phyloP scores from a whole-genome alignment of 2,888 invertebrate species.

The Myopa tessellatipennis region DNA sequence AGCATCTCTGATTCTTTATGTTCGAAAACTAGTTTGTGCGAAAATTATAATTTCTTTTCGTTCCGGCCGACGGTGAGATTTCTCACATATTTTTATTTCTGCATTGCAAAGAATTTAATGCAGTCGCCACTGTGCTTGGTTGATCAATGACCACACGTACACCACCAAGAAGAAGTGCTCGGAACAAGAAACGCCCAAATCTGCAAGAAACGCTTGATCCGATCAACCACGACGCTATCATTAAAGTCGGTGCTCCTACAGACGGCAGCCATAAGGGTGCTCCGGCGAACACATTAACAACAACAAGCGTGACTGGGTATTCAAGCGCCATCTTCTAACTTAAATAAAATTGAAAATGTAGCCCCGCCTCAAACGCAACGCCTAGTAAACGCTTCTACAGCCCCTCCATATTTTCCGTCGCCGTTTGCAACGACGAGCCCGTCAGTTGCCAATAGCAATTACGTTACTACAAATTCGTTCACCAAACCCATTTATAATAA shows the following conservation, averaged over 20 bases:
- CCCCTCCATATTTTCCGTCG: neutral
- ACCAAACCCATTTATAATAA: too few species aligned
- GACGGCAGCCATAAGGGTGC: too few species aligned
- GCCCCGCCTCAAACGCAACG: slow-evolving; percentile 1
- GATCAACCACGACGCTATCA: neutral
- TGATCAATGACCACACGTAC: neutral
- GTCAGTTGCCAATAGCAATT: neutral
- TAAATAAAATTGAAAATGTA: neutral
- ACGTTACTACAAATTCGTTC: neutral
- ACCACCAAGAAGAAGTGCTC: neutral
- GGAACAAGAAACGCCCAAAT: neutral
- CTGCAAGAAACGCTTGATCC: neutral
- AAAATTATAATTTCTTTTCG: too few species aligned
- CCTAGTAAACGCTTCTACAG: neutral
- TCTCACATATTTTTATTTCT: too few species aligned
- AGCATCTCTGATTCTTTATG: neutral
- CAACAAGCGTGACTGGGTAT: neutral
- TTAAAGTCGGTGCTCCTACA: too few species aligned
- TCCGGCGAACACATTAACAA: neutral
- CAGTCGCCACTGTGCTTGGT: too few species aligned
- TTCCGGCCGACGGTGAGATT: too few species aligned
- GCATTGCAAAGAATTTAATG: too few species aligned
- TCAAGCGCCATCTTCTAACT: too few species aligned
- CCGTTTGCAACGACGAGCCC: neutral
- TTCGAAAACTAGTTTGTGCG: neutral